A percentile compares a stretch with the other conserved stretches of the same genome.
Conservation (phyloP, 2,888 invertebrate species). For the Timandra comae region DNA sequence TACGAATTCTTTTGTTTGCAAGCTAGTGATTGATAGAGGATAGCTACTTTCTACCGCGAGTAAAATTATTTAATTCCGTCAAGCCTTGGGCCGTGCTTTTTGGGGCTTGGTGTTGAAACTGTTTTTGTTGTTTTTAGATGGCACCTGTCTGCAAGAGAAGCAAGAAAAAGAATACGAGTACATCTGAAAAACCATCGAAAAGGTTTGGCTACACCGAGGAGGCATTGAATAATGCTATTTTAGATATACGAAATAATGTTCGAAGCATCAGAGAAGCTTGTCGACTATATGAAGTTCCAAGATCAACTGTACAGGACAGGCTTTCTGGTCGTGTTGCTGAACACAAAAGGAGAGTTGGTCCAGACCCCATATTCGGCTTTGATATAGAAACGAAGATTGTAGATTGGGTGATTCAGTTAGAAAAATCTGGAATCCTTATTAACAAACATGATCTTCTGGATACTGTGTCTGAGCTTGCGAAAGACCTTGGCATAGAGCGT, state of each 20-base stretch:
- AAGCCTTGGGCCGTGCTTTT: too few species aligned
- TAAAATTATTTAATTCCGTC: too few species aligned
- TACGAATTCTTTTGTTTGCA: too few species aligned
- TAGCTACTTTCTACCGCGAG: too few species aligned
- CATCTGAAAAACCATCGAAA: conserved; percentile 5
- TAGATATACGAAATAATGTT: conserved; percentile 7
- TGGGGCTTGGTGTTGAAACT: background rate
- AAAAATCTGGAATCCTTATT: conserved; percentile 31
- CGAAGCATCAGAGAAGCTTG: conserved; percentile 2
- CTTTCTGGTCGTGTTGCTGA: conserved; percentile 11
- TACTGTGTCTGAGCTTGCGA: conserved; percentile 25
- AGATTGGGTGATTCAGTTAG: conserved; percentile 26
- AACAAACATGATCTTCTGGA: conserved; percentile 26
- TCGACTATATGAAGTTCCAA: conserved; percentile 9
- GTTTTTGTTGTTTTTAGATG: background rate
- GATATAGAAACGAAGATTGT: conserved; percentile 21
- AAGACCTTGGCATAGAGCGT: conserved; percentile 8
- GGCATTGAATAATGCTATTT: conserved; percentile 11
- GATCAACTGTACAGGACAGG: conserved; percentile 8
- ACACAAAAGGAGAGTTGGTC: conserved; percentile 11
- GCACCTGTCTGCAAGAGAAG: background rate
- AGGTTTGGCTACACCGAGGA: conserved; percentile 11
- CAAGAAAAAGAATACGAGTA: conserved; percentile 6
- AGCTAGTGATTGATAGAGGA: too few species aligned
- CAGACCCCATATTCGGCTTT: conserved; percentile 23